Evolutionary conservation across 1,140 invertebrate genomes (phyloP).

Genomic region (Archegozetes longisetosus): DNA sequence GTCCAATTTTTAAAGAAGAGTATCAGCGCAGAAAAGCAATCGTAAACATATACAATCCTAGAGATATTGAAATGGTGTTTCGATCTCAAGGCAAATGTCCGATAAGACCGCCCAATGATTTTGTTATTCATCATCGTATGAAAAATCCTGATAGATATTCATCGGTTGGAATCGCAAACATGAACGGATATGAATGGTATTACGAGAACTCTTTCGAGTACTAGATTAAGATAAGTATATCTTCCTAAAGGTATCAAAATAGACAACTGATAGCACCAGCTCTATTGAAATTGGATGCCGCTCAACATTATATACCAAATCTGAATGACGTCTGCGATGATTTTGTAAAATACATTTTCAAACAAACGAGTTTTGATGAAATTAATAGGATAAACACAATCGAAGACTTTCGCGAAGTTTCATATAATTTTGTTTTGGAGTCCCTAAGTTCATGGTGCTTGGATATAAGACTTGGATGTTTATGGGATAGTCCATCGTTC

Average conservation of each 20-base stretch:
- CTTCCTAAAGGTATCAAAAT: slow-evolving; percentile 22
- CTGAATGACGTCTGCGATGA: slow-evolving; percentile 20
- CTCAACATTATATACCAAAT: slow-evolving; percentile 8
- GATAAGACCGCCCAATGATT: slow-evolving; percentile 20
- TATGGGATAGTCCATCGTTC: slow-evolving; percentile 44
- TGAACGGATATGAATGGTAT: slow-evolving; percentile 31
- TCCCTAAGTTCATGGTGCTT: slow-evolving; percentile 61
- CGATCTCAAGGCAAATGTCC: slow-evolving; percentile 22
- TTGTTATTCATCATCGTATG: slow-evolving; percentile 19
- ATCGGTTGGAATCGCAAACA: slow-evolving; percentile 40
- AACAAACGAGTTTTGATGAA: neutral
- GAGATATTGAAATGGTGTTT: slow-evolving; percentile 31
- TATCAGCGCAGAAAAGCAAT: slow-evolving; percentile 22
- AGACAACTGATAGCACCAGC: slow-evolving; percentile 20
- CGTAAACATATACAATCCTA: slow-evolving; percentile 35
- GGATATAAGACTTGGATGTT: slow-evolving; percentile 55
- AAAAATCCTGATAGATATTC: slow-evolving; percentile 27
- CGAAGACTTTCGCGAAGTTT: neutral
- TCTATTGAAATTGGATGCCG: slow-evolving; percentile 12
- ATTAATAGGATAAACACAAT: slow-evolving; percentile 15
- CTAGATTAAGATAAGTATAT: too few relatives aligned
- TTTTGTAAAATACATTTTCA: slow-evolving; percentile 17
- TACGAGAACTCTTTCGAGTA: too few relatives aligned
- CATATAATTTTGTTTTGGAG: neutral
- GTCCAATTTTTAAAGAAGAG: slow-evolving; percentile 24